Evolutionary conservation across 2,797 vertebrate species (phyloP), one percentile per base, ranked within the genome.

Genomic region (Characodon lateralis): DNA sequence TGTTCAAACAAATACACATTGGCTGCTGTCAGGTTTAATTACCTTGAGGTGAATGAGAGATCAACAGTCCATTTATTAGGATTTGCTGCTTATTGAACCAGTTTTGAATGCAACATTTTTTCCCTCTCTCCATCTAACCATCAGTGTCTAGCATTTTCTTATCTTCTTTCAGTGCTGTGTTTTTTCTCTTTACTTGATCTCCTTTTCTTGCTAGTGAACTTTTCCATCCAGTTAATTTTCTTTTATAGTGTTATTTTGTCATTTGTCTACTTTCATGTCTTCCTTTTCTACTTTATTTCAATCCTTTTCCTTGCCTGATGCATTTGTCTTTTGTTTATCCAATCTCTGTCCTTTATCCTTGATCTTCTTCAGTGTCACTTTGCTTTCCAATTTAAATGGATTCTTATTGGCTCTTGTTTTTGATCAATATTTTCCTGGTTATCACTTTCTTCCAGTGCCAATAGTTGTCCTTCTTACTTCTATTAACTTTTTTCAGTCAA

Each of bases 21-120:
- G 86, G 75, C 72, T 56, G 73, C 83, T 69, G 61, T 83, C 73
- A 76, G 65, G 59, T 89, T 66, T 46, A 79, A 72, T 91, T 55
- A 48, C n/a, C 75, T 6, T 3, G 74, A 83, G 76, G 66, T 76
- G 79, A 88, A 72, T 26, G 68, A 78, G 56, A 8, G 76, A 22
- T 68, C 22, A 73, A 53, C 26, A 59, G 73, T 73, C 31, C 35
- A 14, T 77, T 88, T 66, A 72, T 20, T 0, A 71, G 20, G 72
- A 7, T 20, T 59, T 41, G 28, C 50, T 5, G 55, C 51, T 80
- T 39, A 87, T 89, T 71, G 48, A 46, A 84, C 83, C 74, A 55
- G n/a, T 78, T 78, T 56, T 48, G 28, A 46, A 8, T 81, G 16
- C 48, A 41, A 31, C 10, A 16, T 2, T 41, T 63, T 75, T 53